Evolutionary conservation across 2,888 invertebrate genomes (phyloP), one percentile per base, ranked within the genome.

Genomic region (Lobophora halterata): DNA sequence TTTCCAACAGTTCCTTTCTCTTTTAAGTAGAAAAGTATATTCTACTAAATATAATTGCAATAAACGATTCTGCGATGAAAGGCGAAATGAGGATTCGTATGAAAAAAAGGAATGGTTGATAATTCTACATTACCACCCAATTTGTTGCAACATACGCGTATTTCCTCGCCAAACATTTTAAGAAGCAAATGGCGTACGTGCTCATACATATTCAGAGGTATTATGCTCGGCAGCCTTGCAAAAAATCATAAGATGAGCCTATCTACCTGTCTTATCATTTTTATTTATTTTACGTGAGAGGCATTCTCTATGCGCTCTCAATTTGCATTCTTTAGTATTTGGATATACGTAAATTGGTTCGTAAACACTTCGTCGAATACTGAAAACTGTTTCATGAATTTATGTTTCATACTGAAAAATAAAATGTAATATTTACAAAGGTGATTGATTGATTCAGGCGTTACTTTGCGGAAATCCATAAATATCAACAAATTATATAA

Each of bases 151-250:
- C 30, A 37, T 28, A 18, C 49, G 43, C 51, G 9, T 24, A 30
- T 44, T 44, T 46, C 31, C 14, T 46, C 46, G 49, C 52, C 55
- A 38, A 48, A 50, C 59, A 41, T 47, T 55, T 54, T 52, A 60
- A 61, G 59, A 58, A 57, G 64, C 60, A 68, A 68, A 63, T 61
- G 61, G 59, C 53, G 62, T 52, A 54, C 70, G 69, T 70, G 72
- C 48, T 60, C 62, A 70, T 78, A 69, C 66, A 77, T 78, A 75
- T 77, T 77, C 68, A 77, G 47, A 36, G 49, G 45, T 44, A 51
- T 53, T 55, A 52, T 52, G 55, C 47, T 17, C 21, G 31, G 19
- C 41, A 37, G 33, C 35, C 45, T 39, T 39, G 50, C 43, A 48
- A 54, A 58, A 56, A 58, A 49, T 39, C 40, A 19, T 28, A 38